Evolutionary conservation across 30 jellyfish, hydroid and myxozoan species (phyloP).

Genomic region (Catostylus mosaicus): DNA sequence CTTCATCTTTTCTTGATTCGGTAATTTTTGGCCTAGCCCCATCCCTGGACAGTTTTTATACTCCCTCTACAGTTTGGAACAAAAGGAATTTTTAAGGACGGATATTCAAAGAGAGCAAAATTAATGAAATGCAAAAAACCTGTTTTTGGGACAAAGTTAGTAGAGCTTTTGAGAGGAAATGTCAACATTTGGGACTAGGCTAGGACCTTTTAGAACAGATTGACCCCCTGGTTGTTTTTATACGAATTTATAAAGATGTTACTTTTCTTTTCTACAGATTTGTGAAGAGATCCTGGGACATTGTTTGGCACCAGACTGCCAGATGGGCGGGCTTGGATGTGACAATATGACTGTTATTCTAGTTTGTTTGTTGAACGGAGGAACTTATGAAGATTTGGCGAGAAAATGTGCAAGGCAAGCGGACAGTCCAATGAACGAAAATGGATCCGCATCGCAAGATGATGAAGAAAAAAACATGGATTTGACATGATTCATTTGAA

Average conservation of each 20-base stretch:
- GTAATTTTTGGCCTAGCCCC: no score
- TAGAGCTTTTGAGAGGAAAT: no score
- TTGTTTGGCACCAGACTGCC: conserved; percentile 98
- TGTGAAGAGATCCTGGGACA: conserved; percentile 88
- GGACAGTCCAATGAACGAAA: conserved; percentile 5
- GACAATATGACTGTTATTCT: conserved; percentile 95
- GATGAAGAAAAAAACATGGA: conserved; percentile 37
- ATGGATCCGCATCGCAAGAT: conserved; percentile 2
- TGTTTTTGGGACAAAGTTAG: no score
- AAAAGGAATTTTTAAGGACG: no score
- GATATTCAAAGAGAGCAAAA: no score
- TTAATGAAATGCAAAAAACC: no score
- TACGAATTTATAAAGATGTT: not conserved
- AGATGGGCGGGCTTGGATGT: conserved; percentile 98
- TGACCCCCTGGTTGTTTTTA: not conserved
- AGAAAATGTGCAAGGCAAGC: conserved; percentile 80
- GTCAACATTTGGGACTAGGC: no score
- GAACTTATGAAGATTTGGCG: conserved; percentile 86
- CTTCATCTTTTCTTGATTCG: no score
- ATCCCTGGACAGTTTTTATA: no score
- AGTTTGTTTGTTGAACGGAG: conserved; percentile 78
- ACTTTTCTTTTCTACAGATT: conserved; percentile 51
- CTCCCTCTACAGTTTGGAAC: no score
- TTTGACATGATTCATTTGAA: conserved; percentile 9
- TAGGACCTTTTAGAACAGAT: no score